Evolutionary conservation across 2,888 invertebrate species (phyloP), one percentile per base, ranked within the genome.

Genomic region (Oxycera nigricornis): DNA sequence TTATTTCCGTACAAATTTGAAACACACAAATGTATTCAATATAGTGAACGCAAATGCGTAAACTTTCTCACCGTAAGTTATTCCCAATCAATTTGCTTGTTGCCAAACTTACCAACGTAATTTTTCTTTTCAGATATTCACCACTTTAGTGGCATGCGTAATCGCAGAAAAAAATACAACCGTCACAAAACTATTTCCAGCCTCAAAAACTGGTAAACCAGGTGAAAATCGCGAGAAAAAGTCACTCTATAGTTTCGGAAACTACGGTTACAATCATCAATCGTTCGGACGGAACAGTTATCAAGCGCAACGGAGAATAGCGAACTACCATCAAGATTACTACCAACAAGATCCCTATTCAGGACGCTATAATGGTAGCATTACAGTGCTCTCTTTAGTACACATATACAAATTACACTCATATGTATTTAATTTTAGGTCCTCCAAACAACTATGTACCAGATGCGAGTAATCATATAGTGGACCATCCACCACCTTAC

Each of bases 191-290:
- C n/a, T 65, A 57, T 20, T 35, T 24, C 67, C 75, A 28, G 59
- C 62, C 31, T 20, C 72, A 41, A 73, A 73, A 62, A 62, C 68
- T 17, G 67, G 75, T 73, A 75, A 39, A 26, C 62, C 79, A 2
- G 79, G 78, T 7, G 85, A 85, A 35, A 80, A 80, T 73, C 82
- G 85, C 4, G 85, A 81, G 74, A 85, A 85, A 75, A 81, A 85
- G 30, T 85, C 83, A 4, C 79, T 85, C 26, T 82, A 80, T 52
- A 81, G 83, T 68, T 81, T 85, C 28, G 83, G 81, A 24, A 83
- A 82, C 73, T 81, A 82, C 4, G 74, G 68, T 14, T 73, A 65
- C 39, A 24, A 62, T 67, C 61, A 73, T n/a, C n/a, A 52, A 11
- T 26, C 61, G 55, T 72, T 72, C 14, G 62, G 35, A 17, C 81